Conservation (phyloP, 2,797 vertebrate genomes). For the Chiloscyllium punctatum region DNA sequence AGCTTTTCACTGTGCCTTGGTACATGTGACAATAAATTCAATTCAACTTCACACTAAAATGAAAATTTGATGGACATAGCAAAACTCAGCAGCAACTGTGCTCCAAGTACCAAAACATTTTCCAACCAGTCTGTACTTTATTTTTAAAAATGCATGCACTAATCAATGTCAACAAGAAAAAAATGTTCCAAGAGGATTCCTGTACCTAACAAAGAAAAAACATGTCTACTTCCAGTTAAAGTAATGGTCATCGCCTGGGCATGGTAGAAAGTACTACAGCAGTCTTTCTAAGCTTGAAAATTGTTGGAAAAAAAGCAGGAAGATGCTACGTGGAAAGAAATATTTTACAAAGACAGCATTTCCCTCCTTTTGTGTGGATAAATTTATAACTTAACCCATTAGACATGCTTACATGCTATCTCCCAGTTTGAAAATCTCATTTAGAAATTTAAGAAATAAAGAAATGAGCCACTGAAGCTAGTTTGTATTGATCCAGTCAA, state of each 20-base stretch:
- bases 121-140: neutral
- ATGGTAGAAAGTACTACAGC: neutral
- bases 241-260: neutral
- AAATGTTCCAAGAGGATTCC: neutral
- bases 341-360: neutral
- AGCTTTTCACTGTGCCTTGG: too few relatives aligned
- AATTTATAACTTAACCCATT: constrained; percentile 2
- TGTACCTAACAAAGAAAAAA: too few relatives aligned
- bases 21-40: too few relatives aligned
- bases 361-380: neutral
- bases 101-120: neutral
- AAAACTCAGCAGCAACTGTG: neutral
- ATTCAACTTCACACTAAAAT: neutral
- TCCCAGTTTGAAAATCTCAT: constrained; percentile 5
- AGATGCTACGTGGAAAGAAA: too few relatives aligned
- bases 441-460: neutral
- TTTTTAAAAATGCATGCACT: neutral
- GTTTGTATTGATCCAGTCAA: neutral
- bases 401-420: neutral
- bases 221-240: neutral
- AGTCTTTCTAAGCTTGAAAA: neutral
- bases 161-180: constrained; percentile 14
- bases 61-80: neutral
- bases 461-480: neutral
- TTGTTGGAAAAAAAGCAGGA: neutral